Percentiles rank a stretch among this genome's conserved stretches.
Evolutionary conservation across 1,140 invertebrate genomes (phyloP).

Genomic region (Drosophila gunungcola): DNA sequence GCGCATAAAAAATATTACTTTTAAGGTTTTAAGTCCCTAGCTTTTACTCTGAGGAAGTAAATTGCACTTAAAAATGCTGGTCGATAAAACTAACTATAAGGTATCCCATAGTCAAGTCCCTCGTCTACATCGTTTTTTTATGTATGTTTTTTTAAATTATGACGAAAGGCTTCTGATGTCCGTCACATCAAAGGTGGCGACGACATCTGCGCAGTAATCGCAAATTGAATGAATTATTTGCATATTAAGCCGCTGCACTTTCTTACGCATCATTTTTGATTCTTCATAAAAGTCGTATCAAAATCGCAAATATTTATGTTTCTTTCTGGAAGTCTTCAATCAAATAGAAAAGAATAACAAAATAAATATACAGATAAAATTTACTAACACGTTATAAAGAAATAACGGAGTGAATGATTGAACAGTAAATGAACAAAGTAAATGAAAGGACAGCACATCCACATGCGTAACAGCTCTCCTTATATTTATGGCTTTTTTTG

Average conservation of each 20-base stretch:
- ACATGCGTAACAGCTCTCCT: constrained; percentile 21
- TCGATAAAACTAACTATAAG: too few species aligned
- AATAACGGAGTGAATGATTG: too few species aligned
- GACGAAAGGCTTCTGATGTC: constrained; percentile 10
- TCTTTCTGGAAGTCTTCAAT: too few species aligned
- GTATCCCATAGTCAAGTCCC: neutral
- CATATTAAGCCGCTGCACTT: neutral
- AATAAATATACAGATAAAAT: too few species aligned
- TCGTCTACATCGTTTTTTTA: neutral
- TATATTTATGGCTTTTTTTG: constrained; percentile 32
- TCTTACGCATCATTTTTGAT: neutral
- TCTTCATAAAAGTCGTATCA: constrained; percentile 26
- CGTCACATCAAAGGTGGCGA: constrained; percentile 17
- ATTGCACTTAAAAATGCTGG: too few species aligned
- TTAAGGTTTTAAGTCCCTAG: too few species aligned
- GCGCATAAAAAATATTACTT: too few species aligned
- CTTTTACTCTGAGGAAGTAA: too few species aligned
- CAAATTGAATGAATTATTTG: constrained; percentile 10
- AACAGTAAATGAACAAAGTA: too few species aligned
- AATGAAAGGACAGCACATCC: too few species aligned
- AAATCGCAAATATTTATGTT: neutral
- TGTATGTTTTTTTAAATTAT: neutral
- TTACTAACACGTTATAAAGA: too few species aligned
- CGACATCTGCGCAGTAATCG: constrained; percentile 10
- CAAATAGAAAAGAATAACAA: neutral